phyloP scores from a whole-genome alignment of 2,113 vertebrate species.

The Onychostoma macrolepis region DNA sequence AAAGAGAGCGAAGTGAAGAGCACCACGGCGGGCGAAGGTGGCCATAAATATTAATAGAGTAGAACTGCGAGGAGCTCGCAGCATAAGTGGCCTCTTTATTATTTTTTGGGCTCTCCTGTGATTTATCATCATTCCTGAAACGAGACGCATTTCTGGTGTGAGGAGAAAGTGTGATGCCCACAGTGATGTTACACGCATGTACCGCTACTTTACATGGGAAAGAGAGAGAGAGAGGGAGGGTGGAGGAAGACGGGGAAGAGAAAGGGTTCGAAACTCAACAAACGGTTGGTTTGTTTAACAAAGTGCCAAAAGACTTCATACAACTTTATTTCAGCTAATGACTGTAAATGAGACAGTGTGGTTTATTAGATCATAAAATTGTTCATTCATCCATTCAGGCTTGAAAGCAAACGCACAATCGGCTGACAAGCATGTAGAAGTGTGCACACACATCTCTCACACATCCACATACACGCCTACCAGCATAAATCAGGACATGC shows the following conservation, averaged over 20 bases:
- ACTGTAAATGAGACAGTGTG: background rate
- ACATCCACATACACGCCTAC: background rate
- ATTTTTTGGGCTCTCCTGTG: constrained; percentile 30
- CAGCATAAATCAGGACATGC: background rate
- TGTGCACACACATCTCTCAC: background rate
- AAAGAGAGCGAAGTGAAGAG: constrained; percentile 65
- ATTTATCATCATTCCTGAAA: constrained; percentile 42
- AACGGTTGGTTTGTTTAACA: background rate
- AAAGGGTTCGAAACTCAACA: background rate
- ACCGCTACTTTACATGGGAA: background rate
- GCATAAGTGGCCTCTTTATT: constrained; percentile 35
- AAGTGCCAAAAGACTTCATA: background rate
- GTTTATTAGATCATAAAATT: constrained; percentile 18
- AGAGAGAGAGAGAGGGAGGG: background rate
- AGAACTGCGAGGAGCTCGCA: constrained; percentile 42
- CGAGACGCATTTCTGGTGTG: constrained; percentile 31
- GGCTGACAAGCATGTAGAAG: background rate
- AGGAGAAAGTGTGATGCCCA: background rate
- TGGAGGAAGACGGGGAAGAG: background rate
- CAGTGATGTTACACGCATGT: background rate
- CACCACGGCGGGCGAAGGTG: constrained; percentile 64
- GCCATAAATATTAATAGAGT: constrained; percentile 73
- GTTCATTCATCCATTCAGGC: constrained; percentile 28
- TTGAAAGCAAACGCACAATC: background rate
- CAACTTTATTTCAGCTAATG: constrained; percentile 24